Base-by-base conservation (phyloP, 2,888 invertebrate species). In the Monoplex corrugatus region DNA sequence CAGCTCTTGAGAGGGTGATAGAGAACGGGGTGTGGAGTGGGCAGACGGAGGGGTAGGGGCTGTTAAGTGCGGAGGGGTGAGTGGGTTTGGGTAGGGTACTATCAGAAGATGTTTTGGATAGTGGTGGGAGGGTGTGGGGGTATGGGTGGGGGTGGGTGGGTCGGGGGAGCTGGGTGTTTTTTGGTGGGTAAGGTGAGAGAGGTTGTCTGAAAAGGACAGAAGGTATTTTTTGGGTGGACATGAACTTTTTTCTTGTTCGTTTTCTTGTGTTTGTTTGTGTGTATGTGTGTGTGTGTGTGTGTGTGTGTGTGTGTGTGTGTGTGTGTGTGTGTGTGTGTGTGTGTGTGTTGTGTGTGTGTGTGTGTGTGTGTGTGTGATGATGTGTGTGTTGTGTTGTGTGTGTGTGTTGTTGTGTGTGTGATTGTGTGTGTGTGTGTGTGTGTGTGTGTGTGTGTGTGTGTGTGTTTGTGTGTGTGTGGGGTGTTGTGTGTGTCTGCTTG, bases 1-100 rank as follows among this genome's bases (percentile, higher is more conserved):
- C 78, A 57, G 80, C 87, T 87, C 80, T 84, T 84, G 45, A 84
- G 84, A 84, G 84, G n/a, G 50, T 45, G 45, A 50, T 57, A 45
- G 84, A 45, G 50, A 84, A n/a, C n/a, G n/a, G 84, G 84, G 16
- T 40, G 16, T 38, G 35, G 78, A 32, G 35, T 78, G 19, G 16
- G 57, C 16, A 28, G 78, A 23, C 16, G 78, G 8, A 5, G 78
- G 38, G 78, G 38, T 35, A 5, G 78, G 78, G 32, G 78, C 8
- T 1, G 78, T 5, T 13, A 13, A 38, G 16, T 3, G 78, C n/a
- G 72, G 10, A n/a, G 72, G 32, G n/a, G 10, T 68, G n/a, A 72
- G 32, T n/a, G 72, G 72, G 19, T 50, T 10, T 13, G 50, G 50
- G n/a, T n/a, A n/a, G n/a, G n/a, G n/a, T n/a, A n/a, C n/a, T n/a